Percentiles rank a stretch among this genome's conserved stretches.
Conservation (phyloP, 2,888 invertebrate species). For the Cyrtodaria siliqua region DNA sequence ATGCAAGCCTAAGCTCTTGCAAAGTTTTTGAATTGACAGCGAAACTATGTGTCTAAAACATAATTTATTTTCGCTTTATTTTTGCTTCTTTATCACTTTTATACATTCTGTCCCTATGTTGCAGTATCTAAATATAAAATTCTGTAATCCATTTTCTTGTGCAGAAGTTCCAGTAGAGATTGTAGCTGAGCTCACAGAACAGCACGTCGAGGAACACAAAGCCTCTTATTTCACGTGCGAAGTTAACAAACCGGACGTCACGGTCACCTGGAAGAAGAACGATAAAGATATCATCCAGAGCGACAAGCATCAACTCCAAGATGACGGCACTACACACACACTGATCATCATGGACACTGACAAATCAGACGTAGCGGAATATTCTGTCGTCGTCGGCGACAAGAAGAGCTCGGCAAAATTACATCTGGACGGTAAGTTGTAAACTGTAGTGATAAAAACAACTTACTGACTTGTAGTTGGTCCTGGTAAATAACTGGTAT, state of each 20-base stretch:
- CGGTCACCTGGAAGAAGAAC: slow-evolving; percentile 83
- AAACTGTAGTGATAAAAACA: too few species aligned
- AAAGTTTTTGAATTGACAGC: too few species aligned
- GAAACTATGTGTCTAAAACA: too few species aligned
- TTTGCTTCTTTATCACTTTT: too few species aligned
- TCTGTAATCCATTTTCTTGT: too few species aligned
- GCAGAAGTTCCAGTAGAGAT: slow-evolving; percentile 82
- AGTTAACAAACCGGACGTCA: slow-evolving; percentile 81
- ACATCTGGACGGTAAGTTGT: slow-evolving; percentile 89
- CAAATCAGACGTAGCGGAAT: slow-evolving; percentile 92
- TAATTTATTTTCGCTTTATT: too few species aligned
- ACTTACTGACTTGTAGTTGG: too few species aligned
- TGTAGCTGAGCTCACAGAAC: slow-evolving; percentile 78
- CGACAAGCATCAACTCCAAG: slow-evolving; percentile 77
- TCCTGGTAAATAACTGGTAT: too few species aligned
- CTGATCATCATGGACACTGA: slow-evolving; percentile 94
- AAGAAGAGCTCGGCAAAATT: slow-evolving; percentile 93
- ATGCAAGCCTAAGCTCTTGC: too few species aligned
- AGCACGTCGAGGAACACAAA: slow-evolving; percentile 80
- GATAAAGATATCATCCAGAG: slow-evolving; percentile 77
- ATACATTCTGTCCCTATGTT: too few species aligned
- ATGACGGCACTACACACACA: slow-evolving; percentile 88
- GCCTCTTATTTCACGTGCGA: slow-evolving; percentile 81
- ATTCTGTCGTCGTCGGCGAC: slow-evolving; percentile 90
- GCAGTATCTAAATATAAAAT: too few species aligned